Base-by-base conservation (phyloP, 2,888 invertebrate species). In the Parasteatoda lunata region DNA sequence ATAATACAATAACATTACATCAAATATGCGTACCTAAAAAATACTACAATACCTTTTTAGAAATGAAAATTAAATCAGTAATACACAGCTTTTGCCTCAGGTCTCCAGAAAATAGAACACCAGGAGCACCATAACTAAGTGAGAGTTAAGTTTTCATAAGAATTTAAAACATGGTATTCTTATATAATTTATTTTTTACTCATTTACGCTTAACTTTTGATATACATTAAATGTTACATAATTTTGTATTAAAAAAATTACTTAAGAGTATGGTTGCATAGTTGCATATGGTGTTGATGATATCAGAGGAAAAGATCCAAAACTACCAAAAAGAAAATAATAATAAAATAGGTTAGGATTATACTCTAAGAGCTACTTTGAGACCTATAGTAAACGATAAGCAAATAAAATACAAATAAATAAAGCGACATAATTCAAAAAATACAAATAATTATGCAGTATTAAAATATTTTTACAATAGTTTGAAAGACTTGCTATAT, bases 51-150 rank as follows among this genome's bases (percentile, higher is more conserved):
- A 94, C 95, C 93, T 94, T 94, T 90, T 94, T 94, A 71, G 94
- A 94, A 77, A 95, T 91, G 89, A 95, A 94, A 90, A 94, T 92
- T 89, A 95, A 92, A 90, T 95, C 94, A 88, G 95, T 96, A 90
- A 98, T 96, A 59, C 96, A 94, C 5, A 94, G 93, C 91, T 96
- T 95, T 84, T 94, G 93, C 52, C 93, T 92, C 90, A 98, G 97
- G 91, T 97, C 96, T 4, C 97, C 98, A 91, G 97, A 97, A 91
- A 97, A 96, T 92, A 98, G 98, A 84, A 98, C 97, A 65, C 98
- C 98, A 3, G 98, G 97, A 83, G 95, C 94, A 70, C 98, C 98
- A 92, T 97, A 96, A 89, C 95, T 95, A 90, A 71, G 48, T 9
- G 45, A 4, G 69, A 59, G 72, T 88, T 65, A 88, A 75, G 73